Evolutionary conservation across 1,140 invertebrate species (phyloP).

Genomic region (Pachypsylla venusta): DNA sequence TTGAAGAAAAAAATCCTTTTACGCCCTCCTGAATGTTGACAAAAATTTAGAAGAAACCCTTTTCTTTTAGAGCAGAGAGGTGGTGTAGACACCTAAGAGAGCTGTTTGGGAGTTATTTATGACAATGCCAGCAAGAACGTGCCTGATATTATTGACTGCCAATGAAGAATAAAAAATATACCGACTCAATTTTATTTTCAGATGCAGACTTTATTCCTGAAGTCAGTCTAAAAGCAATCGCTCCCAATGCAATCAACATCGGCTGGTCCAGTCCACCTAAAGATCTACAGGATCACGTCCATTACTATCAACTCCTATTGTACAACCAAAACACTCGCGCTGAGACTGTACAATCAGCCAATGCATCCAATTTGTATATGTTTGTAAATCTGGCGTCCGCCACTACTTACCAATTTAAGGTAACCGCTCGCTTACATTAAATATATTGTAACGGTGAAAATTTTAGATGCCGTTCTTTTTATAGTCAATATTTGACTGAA

Average conservation of each 20-base stretch:
- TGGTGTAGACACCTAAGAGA: no score
- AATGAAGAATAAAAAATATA: no score
- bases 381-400: constrained; percentile 58
- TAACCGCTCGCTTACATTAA: constrained; percentile 26
- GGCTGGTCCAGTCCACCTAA: constrained; percentile 51
- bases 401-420: constrained; percentile 59
- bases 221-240: constrained; percentile 58
- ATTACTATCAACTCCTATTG: constrained; percentile 56
- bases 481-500: no score
- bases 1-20: no score
- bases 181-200: constrained; percentile 20
- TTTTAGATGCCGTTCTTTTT: no score
- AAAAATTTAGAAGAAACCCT: no score
- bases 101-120: no score
- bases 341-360: constrained; percentile 44
- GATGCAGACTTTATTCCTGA: constrained; percentile 64
- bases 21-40: no score
- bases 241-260: constrained; percentile 58
- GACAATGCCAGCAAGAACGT: no score
- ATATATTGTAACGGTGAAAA: no score
- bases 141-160: no score
- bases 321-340: constrained; percentile 39
- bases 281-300: constrained; percentile 49
- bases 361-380: constrained; percentile 50
- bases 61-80: no score